Evolutionary conservation across 2,113 vertebrate species (phyloP).

Genomic region (Microtus ochrogaster): DNA sequence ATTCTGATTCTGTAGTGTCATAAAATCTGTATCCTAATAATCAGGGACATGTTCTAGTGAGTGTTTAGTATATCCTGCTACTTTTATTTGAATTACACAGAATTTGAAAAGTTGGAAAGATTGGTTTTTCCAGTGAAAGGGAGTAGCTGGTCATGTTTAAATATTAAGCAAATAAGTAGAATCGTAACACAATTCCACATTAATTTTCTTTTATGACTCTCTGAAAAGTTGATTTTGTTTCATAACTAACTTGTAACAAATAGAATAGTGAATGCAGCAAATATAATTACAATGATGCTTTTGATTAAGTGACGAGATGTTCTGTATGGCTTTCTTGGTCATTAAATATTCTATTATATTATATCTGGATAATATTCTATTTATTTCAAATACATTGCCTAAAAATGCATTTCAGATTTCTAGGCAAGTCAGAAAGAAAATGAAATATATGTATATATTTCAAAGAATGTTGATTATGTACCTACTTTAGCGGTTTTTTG

Average conservation of each 20-base stretch:
- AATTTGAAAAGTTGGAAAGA: background rate
- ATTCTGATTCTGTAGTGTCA: background rate
- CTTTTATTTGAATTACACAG: background rate
- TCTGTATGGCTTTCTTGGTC: background rate
- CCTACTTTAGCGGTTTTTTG: background rate
- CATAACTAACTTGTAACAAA: background rate
- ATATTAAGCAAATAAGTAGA: background rate
- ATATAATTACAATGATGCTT: background rate
- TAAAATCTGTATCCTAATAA: background rate
- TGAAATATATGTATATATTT: background rate
- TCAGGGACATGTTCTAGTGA: background rate
- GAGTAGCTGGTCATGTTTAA: background rate
- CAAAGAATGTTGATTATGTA: background rate
- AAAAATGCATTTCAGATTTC: no score
- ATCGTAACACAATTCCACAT: background rate
- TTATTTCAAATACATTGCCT: background rate
- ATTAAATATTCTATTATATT: background rate
- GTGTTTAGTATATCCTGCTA: background rate
- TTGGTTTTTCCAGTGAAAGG: background rate
- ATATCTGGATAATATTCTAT: background rate
- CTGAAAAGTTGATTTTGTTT: background rate
- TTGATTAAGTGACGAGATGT: background rate
- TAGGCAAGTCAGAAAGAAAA: background rate
- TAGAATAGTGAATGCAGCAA: background rate
- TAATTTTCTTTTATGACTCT: background rate